Base-by-base conservation (phyloP, 2,113 vertebrate genomes). In the Strigops habroptila region DNA sequence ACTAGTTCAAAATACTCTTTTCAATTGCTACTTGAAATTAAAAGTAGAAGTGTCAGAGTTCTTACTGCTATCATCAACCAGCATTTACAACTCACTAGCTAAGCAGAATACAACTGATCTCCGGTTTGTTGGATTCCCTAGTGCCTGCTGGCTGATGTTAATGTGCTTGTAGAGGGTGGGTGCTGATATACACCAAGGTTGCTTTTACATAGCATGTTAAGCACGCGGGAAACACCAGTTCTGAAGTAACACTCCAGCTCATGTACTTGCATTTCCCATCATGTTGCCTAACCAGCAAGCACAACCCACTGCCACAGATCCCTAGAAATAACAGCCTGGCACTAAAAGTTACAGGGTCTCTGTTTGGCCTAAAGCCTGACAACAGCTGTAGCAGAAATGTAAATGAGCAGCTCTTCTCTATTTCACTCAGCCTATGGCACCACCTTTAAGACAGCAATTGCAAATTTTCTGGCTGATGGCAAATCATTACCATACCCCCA, bases 141-240 rank as follows among this genome's bases (percentile, higher is more conserved):
- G 31, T 0, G 2, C 39, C 70, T 25, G n/a, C 55, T 24, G 24
- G 39, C 79, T 49, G 70, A n/a, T 18, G 25, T 6, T 25, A 53
- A 35, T 2, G 0, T 23, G 18, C 55, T 14, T 46, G 5, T 5
- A 71, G 57, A 79, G 55, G 6, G 25, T 17, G 35, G 64, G 10
- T 25, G 33, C 25, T 24, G 15, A 59, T 33, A 69, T 1, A n/a
- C 8, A 78, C 18, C 18, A 37, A 35, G 25, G 10, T 28, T 63
- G 37, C 59, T 79, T 65, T 51, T 30, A 60, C 14, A 57, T 2
- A 35, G 39, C 0, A 0, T 3, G 7, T 28, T 7, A 73, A 8
- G 18, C 30, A 48, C 12, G 37, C 0, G 1, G 37, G 59, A 88
- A 92, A 82, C 10, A 39, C 17, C 43, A 24, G 43, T 5, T 80